A percentile compares a stretch with the other conserved stretches of the same genome.
Conservation (phyloP, 1,140 invertebrate genomes). For the Drosophila ohnishii region DNA sequence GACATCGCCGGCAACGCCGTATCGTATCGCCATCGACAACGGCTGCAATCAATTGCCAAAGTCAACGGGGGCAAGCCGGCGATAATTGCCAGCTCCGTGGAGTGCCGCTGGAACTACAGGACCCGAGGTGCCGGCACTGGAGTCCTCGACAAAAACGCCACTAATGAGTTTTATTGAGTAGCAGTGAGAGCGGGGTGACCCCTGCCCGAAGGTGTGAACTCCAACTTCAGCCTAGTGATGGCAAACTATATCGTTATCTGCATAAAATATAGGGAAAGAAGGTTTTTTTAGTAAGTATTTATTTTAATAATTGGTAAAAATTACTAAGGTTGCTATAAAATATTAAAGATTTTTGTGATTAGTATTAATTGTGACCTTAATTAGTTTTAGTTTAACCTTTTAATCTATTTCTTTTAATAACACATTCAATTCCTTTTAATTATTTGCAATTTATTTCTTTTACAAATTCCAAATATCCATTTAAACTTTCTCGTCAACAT, state of each 20-base stretch:
- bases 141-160: conserved; percentile 71
- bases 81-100: conserved; percentile 72
- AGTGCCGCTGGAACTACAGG: conserved; percentile 10
- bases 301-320: too few relatives aligned
- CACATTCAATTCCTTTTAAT: not conserved
- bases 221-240: not conserved
- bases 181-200: conserved; percentile 31
- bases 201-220: conserved; percentile 5
- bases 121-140: conserved; percentile 9
- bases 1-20: conserved; percentile 35
- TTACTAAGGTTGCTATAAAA: not conserved
- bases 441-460: not conserved
- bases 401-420: not conserved
- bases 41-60: conserved; percentile 81
- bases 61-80: conserved; percentile 73
- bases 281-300: not conserved
- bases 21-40: conserved; percentile 46
- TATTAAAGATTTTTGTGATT: not conserved
- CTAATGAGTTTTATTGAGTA: conserved; percentile 82
- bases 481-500: not conserved
- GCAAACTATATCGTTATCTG: not conserved
- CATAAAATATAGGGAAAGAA: not conserved
- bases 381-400: not conserved
- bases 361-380: too few relatives aligned
- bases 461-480: not conserved